Conservation (phyloP, 1,140 invertebrate species). For the Halesus radiatus region DNA sequence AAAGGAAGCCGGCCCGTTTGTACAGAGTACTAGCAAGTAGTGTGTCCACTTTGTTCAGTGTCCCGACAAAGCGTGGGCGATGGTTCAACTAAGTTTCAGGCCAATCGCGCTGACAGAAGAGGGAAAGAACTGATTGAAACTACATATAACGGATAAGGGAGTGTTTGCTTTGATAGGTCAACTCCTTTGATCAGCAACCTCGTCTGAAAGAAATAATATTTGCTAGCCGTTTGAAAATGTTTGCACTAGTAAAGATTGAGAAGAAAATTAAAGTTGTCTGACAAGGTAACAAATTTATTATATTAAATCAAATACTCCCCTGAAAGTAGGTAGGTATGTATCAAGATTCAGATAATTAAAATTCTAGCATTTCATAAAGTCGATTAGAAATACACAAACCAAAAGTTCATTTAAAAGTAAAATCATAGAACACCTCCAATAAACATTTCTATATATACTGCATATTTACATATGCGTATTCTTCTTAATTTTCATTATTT, state of each 20-base stretch:
- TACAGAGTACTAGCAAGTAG: constrained; percentile 5
- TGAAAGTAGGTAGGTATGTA: too few relatives aligned
- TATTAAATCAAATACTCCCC: too few relatives aligned
- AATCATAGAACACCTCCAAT: too few relatives aligned
- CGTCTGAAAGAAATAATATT: neutral
- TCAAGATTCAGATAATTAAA: too few relatives aligned
- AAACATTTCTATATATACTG: too few relatives aligned
- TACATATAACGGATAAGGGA: neutral
- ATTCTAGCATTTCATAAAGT: too few relatives aligned
- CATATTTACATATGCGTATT: too few relatives aligned
- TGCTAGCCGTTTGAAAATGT: neutral
- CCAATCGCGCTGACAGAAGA: neutral
- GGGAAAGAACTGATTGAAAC: constrained; percentile 20
- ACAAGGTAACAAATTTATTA: too few relatives aligned
- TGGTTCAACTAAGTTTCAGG: constrained; percentile 16
- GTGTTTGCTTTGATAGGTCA: constrained; percentile 9
- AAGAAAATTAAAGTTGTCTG: too few relatives aligned
- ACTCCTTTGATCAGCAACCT: neutral
- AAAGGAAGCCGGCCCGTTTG: neutral
- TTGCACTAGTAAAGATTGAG: neutral
- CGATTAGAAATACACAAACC: too few relatives aligned
- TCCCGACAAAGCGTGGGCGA: constrained; percentile 9
- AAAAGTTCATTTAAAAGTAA: too few relatives aligned
- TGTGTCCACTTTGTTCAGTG: neutral
- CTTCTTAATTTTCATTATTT: too few relatives aligned